Conservation (phyloP, 2,797 vertebrate genomes). For the Limnodromus scolopaceus region DNA sequence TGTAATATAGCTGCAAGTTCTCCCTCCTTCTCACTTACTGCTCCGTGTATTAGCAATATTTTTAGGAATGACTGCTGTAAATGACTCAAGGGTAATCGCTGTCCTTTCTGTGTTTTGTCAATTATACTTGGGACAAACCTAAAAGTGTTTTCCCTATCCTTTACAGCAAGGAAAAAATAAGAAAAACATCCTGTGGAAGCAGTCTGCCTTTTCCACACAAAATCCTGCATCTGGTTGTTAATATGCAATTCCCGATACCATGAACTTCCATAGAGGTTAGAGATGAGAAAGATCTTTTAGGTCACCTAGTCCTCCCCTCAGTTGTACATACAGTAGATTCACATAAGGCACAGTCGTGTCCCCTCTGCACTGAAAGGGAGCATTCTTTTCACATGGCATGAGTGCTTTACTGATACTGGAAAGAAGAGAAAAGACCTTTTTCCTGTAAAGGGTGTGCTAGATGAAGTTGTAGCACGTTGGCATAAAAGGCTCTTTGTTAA, state of each 20-base stretch:
- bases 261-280: slow-evolving; percentile 4
- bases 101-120: not conserved
- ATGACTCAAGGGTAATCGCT: not conserved
- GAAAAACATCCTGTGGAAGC: not conserved
- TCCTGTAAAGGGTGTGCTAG: slow-evolving; percentile 61
- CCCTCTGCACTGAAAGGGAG: slow-evolving; percentile 39
- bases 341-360: slow-evolving; percentile 2
- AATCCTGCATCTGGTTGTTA: slow-evolving; percentile 1
- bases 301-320: not conserved
- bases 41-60: not conserved
- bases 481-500: slow-evolving; percentile 81
- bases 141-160: not conserved
- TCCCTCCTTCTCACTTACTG: not conserved
- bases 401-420: slow-evolving; percentile 43
- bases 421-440: slow-evolving; percentile 43
- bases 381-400: slow-evolving; percentile 35
- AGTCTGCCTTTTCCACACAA: not conserved
- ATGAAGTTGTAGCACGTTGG: slow-evolving; percentile 67
- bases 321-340: not conserved
- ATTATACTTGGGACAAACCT: not conserved
- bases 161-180: not conserved
- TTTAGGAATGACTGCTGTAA: not conserved
- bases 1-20: not conserved
- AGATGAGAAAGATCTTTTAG: slow-evolving; percentile 8
- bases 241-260: not conserved